phyloP scores from a whole-genome alignment of 2,888 invertebrate species.

The Ornithoptera alexandrae region DNA sequence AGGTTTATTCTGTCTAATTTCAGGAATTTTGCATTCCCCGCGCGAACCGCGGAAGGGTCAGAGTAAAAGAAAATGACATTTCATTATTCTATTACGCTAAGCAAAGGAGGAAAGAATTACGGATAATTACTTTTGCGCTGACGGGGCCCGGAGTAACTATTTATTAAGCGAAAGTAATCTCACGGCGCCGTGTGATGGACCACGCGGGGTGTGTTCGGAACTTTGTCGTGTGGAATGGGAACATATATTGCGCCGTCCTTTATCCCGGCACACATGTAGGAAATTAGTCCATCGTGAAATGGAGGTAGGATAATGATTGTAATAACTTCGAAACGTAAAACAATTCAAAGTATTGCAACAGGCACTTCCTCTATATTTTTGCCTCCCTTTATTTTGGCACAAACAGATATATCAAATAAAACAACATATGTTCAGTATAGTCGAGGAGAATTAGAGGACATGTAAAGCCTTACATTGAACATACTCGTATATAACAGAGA shows the following conservation, averaged over 20 bases:
- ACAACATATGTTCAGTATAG: no score
- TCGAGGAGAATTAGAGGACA: no score
- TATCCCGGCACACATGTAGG: slow-evolving; percentile 47
- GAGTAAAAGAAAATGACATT: slow-evolving; percentile 77
- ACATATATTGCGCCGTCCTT: slow-evolving; percentile 49
- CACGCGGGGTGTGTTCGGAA: slow-evolving; percentile 34
- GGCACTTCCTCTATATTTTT: no score
- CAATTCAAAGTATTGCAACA: slow-evolving; percentile 7
- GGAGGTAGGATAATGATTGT: slow-evolving; percentile 22
- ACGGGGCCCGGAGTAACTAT: slow-evolving; percentile 43
- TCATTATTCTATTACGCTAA: slow-evolving; percentile 77
- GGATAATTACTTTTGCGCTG: slow-evolving; percentile 70
- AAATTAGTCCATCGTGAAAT: slow-evolving; percentile 33
- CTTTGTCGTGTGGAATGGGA: slow-evolving; percentile 45
- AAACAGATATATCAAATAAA: no score
- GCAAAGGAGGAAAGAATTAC: slow-evolving; percentile 67
- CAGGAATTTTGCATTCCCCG: slow-evolving; percentile 76
- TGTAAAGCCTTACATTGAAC: no score
- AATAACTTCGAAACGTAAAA: slow-evolving; percentile 18
- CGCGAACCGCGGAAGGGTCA: slow-evolving; percentile 79
- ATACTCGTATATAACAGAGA: no score
- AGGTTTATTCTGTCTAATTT: slow-evolving; percentile 79
- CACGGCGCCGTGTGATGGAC: slow-evolving; percentile 38
- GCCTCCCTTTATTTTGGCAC: no score
- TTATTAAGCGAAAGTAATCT: slow-evolving; percentile 47